Evolutionary conservation across 1,140 invertebrate species (phyloP).

Genomic region (Drosophila pandora): DNA sequence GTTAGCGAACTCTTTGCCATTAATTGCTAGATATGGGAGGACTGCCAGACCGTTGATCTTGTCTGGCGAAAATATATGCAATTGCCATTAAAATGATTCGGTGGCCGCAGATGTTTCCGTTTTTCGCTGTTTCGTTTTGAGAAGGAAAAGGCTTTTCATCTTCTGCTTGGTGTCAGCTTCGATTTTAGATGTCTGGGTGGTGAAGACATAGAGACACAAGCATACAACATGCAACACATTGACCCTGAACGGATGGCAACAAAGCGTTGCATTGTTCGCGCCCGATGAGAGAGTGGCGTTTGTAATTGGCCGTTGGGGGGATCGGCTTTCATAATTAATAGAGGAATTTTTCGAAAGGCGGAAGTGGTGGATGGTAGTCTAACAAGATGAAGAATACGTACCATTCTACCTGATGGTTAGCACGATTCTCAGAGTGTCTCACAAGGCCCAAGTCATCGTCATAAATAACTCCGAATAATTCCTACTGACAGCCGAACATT

Average conservation of each 20-base stretch:
- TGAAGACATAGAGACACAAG: constrained; percentile 18
- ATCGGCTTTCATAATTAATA: constrained; percentile 47
- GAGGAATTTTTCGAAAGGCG: constrained; percentile 47
- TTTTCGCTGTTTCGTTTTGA: background rate
- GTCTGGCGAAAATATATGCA: constrained; percentile 8
- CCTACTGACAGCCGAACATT: constrained; percentile 67
- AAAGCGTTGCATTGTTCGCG: constrained; percentile 62
- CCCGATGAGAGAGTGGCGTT: constrained; percentile 48
- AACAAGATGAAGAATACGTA: background rate
- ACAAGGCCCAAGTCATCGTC: constrained; percentile 33
- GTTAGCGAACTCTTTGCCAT: constrained; percentile 47
- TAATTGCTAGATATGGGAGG: constrained; percentile 33
- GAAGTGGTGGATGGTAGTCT: constrained; percentile 27
- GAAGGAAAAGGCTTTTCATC: constrained; percentile 36
- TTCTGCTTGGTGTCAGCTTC: constrained; percentile 22
- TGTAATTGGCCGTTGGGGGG: constrained; percentile 44
- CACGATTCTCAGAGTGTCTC: constrained; percentile 3
- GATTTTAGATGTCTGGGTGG: constrained; percentile 30
- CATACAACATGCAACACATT: constrained; percentile 65
- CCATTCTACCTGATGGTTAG: constrained; percentile 25
- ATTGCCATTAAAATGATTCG: constrained; percentile 58
- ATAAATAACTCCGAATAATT: constrained; percentile 56
- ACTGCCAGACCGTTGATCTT: constrained; percentile 11
- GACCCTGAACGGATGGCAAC: constrained; percentile 64
- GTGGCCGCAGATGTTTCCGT: constrained; percentile 26